Base-by-base conservation (phyloP, 30 jellyfish, hydroid and myxozoan genomes). In the Chrysaora quinquecirrha region DNA sequence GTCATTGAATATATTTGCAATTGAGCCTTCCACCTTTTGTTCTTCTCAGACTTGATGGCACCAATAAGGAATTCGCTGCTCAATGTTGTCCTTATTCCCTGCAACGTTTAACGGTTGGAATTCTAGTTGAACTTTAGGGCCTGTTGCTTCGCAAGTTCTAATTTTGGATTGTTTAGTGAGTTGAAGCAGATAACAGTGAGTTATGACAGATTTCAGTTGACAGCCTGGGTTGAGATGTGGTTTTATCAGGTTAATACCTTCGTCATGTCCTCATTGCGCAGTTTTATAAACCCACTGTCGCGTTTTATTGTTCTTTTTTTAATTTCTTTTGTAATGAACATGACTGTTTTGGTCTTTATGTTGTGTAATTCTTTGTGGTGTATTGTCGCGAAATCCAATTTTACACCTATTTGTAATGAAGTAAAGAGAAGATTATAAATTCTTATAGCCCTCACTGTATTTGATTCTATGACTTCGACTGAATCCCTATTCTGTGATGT, bases 1-100 rank as follows among this genome's bases (percentile, higher is more conserved):
- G 85, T 83, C 89, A 74, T 85, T 56, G 31, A 85, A 54, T 33
- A 66, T 75, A 66, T 85, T 50, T 85, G 95, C 95, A 54, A 29
- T 76, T 73, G 78, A 48, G 85, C 85, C 76, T 64, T 18, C 87
- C 47, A 29, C 16, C 63, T 71, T 61, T 89, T 89, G 97, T 89
- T 48, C 30, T 47, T 48, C 64, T 29, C 90, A 90, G 97, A 90
- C 97, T 67, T 66, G 33, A 48, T 90, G 97, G 97, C 97, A 90
- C 97, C 97, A 79, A 19, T 30, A 23, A 14, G 96, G 96, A 84
- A 78, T 88, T 88, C 72, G 31, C 80, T 50, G 63, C 84, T 84
- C 69, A 70, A 76, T 87, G 38, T 85, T 71, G 78, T 68, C 89
- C 87, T 21, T 60, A 30, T 52, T 3, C 25, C 68, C 68, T 2